Conservation (phyloP, 2,113 vertebrate species). For the Aramus guarauna region DNA sequence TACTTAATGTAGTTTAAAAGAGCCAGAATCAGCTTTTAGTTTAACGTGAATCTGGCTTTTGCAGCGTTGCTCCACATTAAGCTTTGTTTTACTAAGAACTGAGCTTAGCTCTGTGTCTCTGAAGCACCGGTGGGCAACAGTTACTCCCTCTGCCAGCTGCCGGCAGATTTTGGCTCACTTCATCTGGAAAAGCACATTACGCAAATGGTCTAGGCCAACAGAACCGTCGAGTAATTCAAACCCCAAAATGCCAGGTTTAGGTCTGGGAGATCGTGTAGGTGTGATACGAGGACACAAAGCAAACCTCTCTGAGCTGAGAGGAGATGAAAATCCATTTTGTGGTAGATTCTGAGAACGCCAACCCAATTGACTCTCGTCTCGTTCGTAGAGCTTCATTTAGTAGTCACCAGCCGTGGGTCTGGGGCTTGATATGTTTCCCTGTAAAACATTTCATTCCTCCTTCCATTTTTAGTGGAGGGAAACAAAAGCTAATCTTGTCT, state of each 20-base stretch:
- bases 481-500: neutral
- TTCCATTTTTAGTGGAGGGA: neutral
- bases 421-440: neutral
- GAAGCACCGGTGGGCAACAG: neutral
- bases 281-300: neutral
- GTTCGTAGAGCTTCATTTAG: neutral
- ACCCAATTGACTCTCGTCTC: neutral
- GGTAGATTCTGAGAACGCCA: neutral
- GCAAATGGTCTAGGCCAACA: neutral
- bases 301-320: neutral
- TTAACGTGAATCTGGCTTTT: neutral
- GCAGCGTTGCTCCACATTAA: neutral
- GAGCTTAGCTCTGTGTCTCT: neutral
- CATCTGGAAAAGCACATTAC: neutral
- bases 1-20: neutral
- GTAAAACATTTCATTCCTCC: neutral
- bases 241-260: neutral
- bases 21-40: neutral
- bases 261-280: neutral
- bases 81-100: neutral
- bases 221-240: neutral
- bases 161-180: neutral
- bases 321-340: neutral
- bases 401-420: neutral
- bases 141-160: neutral